Evolutionary conservation across 1,140 invertebrate genomes (phyloP).

Genomic region (Achroia grisella): DNA sequence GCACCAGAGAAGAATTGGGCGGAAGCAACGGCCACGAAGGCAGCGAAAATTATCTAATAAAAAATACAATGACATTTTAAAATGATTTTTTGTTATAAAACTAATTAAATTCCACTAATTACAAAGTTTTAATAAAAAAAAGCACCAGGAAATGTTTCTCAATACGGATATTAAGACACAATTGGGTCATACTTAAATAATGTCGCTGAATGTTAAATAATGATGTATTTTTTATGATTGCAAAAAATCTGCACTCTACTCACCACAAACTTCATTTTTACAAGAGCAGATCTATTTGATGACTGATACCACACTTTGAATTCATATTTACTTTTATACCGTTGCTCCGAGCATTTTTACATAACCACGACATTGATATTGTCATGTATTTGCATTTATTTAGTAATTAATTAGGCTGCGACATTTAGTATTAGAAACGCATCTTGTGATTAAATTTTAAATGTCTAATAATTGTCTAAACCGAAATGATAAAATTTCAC

Average conservation of each 20-base stretch:
- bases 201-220: too few relatives aligned
- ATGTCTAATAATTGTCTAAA: too few relatives aligned
- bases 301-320: slow-evolving; percentile 10
- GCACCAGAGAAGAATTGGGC: slow-evolving; percentile 4
- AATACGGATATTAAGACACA: too few relatives aligned
- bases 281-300: slow-evolving; percentile 5
- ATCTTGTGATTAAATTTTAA: too few relatives aligned
- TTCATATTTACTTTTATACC: slow-evolving; percentile 21
- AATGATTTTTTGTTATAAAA: too few relatives aligned
- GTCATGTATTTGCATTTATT: slow-evolving; percentile 14
- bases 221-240: too few relatives aligned
- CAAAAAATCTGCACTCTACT: too few relatives aligned
- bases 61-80: neutral
- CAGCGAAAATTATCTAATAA: slow-evolving; percentile 11
- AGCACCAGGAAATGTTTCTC: too few relatives aligned
- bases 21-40: slow-evolving; percentile 11
- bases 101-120: too few relatives aligned
- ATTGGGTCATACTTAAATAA: too few relatives aligned
- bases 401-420: neutral
- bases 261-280: slow-evolving; percentile 18
- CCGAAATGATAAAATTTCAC: too few relatives aligned
- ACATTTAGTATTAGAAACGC: neutral
- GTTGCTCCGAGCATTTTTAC: slow-evolving; percentile 10
- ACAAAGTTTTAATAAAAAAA: too few relatives aligned
- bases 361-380: slow-evolving; percentile 23